phyloP scores from a whole-genome alignment of 2,797 vertebrate genomes.

The Iguana delicatissima region DNA sequence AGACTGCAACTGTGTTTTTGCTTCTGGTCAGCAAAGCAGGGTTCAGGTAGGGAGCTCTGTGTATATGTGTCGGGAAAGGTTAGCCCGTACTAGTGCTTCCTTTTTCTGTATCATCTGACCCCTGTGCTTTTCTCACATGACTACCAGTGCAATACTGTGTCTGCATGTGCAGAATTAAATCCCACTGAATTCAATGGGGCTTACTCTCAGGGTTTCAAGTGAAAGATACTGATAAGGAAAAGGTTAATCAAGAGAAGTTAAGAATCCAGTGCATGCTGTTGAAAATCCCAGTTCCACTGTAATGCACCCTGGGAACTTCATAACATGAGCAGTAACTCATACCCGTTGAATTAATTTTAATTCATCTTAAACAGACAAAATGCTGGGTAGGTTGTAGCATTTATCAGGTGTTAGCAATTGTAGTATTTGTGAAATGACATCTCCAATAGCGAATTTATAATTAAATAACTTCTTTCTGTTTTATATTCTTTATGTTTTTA shows the following conservation, averaged over 20 bases:
- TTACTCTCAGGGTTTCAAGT: neutral
- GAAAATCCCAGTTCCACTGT: neutral
- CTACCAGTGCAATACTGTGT: neutral
- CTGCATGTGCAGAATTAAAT: neutral
- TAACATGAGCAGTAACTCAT: neutral
- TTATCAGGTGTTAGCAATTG: neutral
- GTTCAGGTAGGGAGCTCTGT: neutral
- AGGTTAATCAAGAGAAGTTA: neutral
- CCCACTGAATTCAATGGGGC: neutral
- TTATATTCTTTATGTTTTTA: neutral
- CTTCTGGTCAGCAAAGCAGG: no score
- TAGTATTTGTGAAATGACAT: conserved; percentile 27
- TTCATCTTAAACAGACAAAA: neutral
- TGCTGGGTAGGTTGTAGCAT: neutral
- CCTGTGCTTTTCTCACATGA: neutral
- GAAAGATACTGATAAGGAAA: neutral
- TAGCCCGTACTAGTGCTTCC: neutral
- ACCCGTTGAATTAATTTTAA: neutral
- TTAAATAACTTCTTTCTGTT: neutral
- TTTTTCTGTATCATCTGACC: neutral
- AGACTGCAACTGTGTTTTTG: no score
- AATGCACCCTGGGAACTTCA: neutral
- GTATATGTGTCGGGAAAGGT: neutral
- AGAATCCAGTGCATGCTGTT: neutral
- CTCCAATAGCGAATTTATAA: neutral